Conservation (phyloP, 2,888 invertebrate genomes). For the Lathronympha strigana region DNA sequence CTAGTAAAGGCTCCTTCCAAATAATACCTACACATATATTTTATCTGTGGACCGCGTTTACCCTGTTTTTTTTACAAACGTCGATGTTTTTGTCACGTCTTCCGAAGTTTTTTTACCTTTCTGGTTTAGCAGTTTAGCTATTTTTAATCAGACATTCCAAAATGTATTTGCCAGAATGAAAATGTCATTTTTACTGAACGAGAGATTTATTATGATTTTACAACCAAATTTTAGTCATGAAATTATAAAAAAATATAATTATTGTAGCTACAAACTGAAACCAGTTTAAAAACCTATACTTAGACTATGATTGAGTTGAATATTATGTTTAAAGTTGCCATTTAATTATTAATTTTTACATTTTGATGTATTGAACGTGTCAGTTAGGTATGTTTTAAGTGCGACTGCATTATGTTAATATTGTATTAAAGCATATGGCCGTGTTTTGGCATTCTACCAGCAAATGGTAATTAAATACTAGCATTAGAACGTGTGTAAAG, state of each 20-base stretch:
- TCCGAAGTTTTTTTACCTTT: constrained; percentile 41
- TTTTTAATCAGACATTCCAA: constrained; percentile 37
- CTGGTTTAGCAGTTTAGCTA: constrained; percentile 18
- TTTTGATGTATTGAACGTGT: constrained; percentile 51
- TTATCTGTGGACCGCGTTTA: constrained; percentile 38
- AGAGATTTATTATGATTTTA: constrained; percentile 5
- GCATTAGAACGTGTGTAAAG: constrained; percentile 27
- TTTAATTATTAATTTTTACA: constrained; percentile 33
- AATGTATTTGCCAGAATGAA: constrained; percentile 9
- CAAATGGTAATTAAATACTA: constrained; percentile 25
- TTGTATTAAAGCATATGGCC: constrained; percentile 19
- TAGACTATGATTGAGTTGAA: constrained; percentile 35
- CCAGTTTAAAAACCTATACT: not conserved
- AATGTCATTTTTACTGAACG: constrained; percentile 10
- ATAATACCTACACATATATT: constrained; percentile 41
- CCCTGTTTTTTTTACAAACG: constrained; percentile 27
- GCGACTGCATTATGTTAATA: constrained; percentile 21
- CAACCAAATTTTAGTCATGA: not conserved
- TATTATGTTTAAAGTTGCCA: constrained; percentile 60
- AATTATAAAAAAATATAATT: constrained; percentile 8
- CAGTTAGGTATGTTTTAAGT: constrained; percentile 31
- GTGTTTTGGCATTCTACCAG: constrained; percentile 22
- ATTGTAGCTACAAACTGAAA: constrained; percentile 1
- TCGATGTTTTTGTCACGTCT: constrained; percentile 42
- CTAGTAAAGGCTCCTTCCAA: constrained; percentile 49